Percentiles rank a stretch among this genome's conserved stretches.
Conservation (phyloP, 2,113 vertebrate species). For the Tachysurus fulvidraco region DNA sequence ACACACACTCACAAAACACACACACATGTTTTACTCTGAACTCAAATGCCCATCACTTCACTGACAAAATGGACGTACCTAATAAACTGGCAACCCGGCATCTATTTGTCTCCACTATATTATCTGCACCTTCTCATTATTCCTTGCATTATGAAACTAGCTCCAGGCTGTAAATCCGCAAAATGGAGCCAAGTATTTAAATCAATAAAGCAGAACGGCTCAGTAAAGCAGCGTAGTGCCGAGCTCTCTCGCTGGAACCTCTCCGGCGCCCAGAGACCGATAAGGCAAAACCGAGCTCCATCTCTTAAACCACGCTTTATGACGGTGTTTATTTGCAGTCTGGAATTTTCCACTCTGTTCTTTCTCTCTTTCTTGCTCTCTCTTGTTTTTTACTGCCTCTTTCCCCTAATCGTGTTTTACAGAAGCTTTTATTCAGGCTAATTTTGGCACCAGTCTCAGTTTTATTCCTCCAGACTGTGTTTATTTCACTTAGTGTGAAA, state of each 20-base stretch:
- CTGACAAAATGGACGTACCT: neutral
- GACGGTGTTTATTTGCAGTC: constrained; percentile 5
- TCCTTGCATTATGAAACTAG: neutral
- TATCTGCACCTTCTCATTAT: neutral
- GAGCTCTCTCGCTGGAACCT: neutral
- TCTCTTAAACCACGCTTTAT: constrained; percentile 23
- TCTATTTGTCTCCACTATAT: neutral
- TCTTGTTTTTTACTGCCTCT: neutral
- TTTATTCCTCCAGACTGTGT: constrained; percentile 28
- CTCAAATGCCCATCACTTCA: neutral
- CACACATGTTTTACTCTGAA: neutral
- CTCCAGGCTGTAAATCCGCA: neutral
- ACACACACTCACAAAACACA: neutral
- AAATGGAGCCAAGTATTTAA: constrained; percentile 12
- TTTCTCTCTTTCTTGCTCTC: neutral
- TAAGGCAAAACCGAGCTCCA: constrained; percentile 20
- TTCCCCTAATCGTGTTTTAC: constrained; percentile 22
- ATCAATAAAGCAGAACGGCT: constrained; percentile 31
- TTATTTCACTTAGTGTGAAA: neutral
- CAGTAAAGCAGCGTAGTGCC: constrained; percentile 58
- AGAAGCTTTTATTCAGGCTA: constrained; percentile 1
- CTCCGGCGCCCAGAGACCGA: constrained; percentile 19
- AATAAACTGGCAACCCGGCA: neutral
- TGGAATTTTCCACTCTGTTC: constrained; percentile 24
- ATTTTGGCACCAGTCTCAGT: constrained; percentile 10